phyloP scores from a whole-genome alignment of 1,140 invertebrate genomes.

The Euwallacea fornicatus region DNA sequence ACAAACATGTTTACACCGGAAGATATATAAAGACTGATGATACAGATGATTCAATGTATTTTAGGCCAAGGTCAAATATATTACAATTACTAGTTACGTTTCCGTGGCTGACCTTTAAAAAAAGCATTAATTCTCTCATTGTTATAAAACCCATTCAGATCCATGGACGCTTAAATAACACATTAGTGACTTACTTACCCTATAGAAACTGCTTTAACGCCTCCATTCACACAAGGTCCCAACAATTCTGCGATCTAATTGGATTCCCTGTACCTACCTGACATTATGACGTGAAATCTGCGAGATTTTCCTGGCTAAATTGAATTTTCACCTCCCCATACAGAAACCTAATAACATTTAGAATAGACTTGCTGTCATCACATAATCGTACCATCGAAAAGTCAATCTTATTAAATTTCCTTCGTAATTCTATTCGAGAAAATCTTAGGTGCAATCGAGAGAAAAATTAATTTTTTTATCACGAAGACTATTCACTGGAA shows the following conservation, averaged over 20 bases:
- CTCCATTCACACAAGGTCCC: neutral
- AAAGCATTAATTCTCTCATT: neutral
- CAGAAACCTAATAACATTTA: conserved; percentile 1
- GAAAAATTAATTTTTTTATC: neutral
- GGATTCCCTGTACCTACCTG: neutral
- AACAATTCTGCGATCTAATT: neutral
- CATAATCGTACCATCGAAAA: neutral
- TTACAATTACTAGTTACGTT: neutral
- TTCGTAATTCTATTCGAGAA: neutral
- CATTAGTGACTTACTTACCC: neutral
- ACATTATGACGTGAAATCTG: neutral
- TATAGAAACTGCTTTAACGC: neutral
- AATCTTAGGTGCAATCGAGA: too few relatives aligned
- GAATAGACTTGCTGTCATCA: neutral
- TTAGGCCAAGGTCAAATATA: neutral
- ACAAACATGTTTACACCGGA: too few relatives aligned
- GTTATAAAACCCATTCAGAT: too few relatives aligned
- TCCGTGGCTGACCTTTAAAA: neutral
- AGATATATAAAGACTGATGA: too few relatives aligned
- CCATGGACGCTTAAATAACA: neutral
- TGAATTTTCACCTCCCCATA: conserved; percentile 1
- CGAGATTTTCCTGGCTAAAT: neutral
- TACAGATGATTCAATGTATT: too few relatives aligned
- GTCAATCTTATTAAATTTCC: conserved; percentile 5
- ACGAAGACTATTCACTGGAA: neutral